Evolutionary conservation across 2,888 invertebrate genomes (phyloP).

Genomic region (Melipona bicolor): DNA sequence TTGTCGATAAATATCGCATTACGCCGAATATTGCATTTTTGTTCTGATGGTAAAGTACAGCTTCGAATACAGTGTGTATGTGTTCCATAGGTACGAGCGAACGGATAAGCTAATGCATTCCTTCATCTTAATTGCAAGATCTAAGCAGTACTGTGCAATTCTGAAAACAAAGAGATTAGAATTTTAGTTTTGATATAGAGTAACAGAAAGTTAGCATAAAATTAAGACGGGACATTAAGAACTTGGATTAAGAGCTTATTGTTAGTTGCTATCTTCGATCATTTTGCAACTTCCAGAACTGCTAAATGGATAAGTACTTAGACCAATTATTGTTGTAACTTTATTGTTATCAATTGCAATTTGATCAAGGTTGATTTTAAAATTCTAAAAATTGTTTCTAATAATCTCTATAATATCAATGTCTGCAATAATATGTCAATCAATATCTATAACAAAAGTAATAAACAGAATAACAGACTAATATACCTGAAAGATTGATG

Average conservation of each 20-base stretch:
- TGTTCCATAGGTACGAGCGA: background rate
- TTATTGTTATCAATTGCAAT: too few relatives aligned
- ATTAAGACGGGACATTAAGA: background rate
- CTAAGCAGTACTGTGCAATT: background rate
- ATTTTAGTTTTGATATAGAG: background rate
- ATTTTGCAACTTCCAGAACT: background rate
- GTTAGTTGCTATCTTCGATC: background rate
- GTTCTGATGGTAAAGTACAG: background rate
- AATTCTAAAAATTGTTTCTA: too few relatives aligned
- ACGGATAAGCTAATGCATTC: background rate
- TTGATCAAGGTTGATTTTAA: too few relatives aligned
- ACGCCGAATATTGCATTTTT: slow-evolving; percentile 2
- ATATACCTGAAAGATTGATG: background rate
- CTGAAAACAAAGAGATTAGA: background rate
- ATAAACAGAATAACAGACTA: background rate
- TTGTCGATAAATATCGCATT: slow-evolving; percentile 14
- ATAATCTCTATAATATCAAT: too few relatives aligned
- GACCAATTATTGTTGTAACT: too few relatives aligned
- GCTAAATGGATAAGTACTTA: too few relatives aligned
- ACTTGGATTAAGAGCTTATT: background rate
- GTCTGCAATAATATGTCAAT: background rate
- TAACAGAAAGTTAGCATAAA: background rate
- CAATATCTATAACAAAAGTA: background rate
- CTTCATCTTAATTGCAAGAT: background rate
- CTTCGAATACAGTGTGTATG: background rate